Conservation (phyloP, 92 coral and sea anemone genomes). For the Epizoanthus ramosus region DNA sequence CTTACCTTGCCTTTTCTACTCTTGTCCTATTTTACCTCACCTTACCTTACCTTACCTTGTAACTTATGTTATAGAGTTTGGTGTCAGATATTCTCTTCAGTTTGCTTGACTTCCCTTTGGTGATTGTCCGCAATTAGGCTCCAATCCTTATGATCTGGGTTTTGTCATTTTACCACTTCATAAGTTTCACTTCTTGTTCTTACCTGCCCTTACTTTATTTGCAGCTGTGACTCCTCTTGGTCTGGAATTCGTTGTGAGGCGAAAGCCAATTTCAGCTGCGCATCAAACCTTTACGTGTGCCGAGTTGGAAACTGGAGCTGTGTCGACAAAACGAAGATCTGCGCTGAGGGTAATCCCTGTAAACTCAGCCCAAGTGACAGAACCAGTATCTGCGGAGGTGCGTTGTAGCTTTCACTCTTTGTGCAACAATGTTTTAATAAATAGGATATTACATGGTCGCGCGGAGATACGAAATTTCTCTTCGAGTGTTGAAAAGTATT, state of each 20-base stretch:
- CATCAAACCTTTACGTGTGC: slow-evolving; percentile 43
- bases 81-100: background rate
- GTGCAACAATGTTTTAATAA: background rate
- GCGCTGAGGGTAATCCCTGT: slow-evolving; percentile 52
- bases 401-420: background rate
- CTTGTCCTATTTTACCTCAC: too few relatives aligned
- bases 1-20: too few relatives aligned
- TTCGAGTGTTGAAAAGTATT: too few relatives aligned
- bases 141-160: too few relatives aligned
- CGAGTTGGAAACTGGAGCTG: slow-evolving; percentile 74
- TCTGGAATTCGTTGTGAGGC: slow-evolving; percentile 68
- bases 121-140: too few relatives aligned
- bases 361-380: slow-evolving; percentile 59
- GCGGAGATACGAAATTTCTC: too few relatives aligned
- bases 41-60: too few relatives aligned
- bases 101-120: too few relatives aligned
- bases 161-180: too few relatives aligned
- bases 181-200: background rate
- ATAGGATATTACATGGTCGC: too few relatives aligned
- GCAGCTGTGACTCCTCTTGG: slow-evolving; percentile 61
- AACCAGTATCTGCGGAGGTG: slow-evolving; percentile 67
- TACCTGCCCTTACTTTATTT: background rate
- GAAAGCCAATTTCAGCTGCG: slow-evolving; percentile 64
- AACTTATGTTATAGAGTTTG: background rate
- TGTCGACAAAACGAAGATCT: slow-evolving; percentile 41